Conservation (phyloP, 2,888 invertebrate genomes). For the Gasteruption jaculator region DNA sequence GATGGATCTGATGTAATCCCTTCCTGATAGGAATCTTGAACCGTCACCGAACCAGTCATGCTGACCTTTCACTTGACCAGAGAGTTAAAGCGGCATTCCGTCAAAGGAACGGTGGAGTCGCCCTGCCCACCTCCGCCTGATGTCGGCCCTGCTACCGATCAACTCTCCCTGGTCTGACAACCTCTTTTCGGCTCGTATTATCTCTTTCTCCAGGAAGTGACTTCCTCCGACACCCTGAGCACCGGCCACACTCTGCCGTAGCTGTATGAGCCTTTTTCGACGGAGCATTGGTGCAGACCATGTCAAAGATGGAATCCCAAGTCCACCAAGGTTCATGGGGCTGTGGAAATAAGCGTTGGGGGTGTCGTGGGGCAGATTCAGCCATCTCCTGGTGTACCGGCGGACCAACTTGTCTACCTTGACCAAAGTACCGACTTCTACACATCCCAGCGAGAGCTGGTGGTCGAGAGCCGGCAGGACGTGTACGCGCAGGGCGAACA, state of each 20-base stretch:
- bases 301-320: constrained; percentile 12
- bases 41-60: constrained; percentile 14
- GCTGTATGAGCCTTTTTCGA: background rate
- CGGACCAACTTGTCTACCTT: constrained; percentile 5
- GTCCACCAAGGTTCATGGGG: constrained; percentile 7
- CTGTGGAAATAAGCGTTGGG: constrained; percentile 18
- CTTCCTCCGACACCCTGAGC: background rate
- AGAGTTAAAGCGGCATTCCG: constrained; percentile 8
- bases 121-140: background rate
- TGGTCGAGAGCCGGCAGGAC: constrained; percentile 14
- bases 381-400: constrained; percentile 2
- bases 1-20: constrained; percentile 13
- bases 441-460: constrained; percentile 1
- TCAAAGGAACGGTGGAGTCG: constrained; percentile 21
- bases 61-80: background rate
- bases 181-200: background rate
- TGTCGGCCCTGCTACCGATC: background rate
- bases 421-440: constrained; percentile 2
- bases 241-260: too few relatives aligned
- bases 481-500: constrained; percentile 16
- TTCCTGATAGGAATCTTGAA: constrained; percentile 11
- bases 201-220: background rate
- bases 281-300: constrained; percentile 7
- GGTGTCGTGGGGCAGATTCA: constrained; percentile 9
- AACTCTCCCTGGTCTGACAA: background rate